phyloP scores from a whole-genome alignment of 2,113 vertebrate genomes.

The Euleptes europaea region DNA sequence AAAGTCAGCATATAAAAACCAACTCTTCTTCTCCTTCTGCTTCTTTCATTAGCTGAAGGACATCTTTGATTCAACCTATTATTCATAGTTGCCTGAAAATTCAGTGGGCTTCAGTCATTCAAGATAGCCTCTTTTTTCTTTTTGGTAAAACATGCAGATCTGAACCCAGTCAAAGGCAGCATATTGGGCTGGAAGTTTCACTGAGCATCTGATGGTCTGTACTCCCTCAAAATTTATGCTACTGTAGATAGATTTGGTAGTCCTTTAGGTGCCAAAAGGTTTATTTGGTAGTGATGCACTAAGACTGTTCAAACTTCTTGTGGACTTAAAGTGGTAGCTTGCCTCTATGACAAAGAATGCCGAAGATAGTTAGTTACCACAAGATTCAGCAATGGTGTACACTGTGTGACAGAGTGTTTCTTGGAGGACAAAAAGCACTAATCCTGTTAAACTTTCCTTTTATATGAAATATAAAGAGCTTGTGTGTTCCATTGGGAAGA shows the following conservation, averaged over 20 bases:
- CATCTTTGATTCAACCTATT: too few relatives aligned
- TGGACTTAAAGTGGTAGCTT: neutral
- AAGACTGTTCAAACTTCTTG: neutral
- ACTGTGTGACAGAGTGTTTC: neutral
- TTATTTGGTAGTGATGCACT: neutral
- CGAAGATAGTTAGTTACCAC: rapidly evolving
- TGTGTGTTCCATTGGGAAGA: neutral
- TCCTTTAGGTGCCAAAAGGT: too few relatives aligned
- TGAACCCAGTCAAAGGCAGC: neutral
- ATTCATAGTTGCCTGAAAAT: neutral
- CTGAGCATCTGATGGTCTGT: neutral
- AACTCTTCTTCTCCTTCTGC: too few relatives aligned
- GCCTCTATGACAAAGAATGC: neutral
- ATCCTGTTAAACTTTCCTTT: neutral
- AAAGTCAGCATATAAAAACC: too few relatives aligned
- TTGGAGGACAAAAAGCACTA: neutral
- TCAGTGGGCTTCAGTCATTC: neutral
- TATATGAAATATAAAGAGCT: neutral
- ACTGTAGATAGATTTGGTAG: too few relatives aligned
- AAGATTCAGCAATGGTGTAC: neutral
- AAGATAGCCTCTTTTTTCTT: neutral
- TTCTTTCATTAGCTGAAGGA: too few relatives aligned
- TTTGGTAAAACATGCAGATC: neutral
- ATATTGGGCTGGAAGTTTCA: neutral
- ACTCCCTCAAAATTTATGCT: too few relatives aligned